phyloP scores from a whole-genome alignment of 2,888 invertebrate species.

The Chrysolina haemoptera region DNA sequence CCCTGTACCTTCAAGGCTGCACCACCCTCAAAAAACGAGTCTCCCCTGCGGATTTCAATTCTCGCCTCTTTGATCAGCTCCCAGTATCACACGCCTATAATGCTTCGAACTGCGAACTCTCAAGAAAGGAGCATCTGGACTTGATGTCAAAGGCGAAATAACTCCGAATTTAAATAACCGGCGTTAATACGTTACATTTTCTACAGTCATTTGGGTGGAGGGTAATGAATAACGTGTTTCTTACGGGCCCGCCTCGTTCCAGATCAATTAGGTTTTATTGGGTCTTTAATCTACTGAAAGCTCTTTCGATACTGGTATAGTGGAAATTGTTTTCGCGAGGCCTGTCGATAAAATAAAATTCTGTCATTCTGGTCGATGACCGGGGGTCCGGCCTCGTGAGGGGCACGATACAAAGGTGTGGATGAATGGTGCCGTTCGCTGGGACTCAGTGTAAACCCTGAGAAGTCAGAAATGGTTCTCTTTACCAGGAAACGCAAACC shows the following conservation, averaged over 20 bases:
- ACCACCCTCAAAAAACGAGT: constrained; percentile 40
- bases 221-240: constrained; percentile 34
- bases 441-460: too few species aligned
- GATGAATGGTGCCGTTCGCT: too few species aligned
- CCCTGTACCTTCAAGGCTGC: neutral
- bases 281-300: constrained; percentile 26
- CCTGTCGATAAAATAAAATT: neutral
- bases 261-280: constrained; percentile 33
- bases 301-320: constrained; percentile 1
- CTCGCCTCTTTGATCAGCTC: constrained; percentile 66
- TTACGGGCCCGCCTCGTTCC: constrained; percentile 9
- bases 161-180: constrained; percentile 40
- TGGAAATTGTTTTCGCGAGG: neutral
- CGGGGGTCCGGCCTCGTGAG: too few species aligned
- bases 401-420: too few species aligned
- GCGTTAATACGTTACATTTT: constrained; percentile 43
- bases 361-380: too few species aligned
- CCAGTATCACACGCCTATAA: constrained; percentile 62
- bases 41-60: constrained; percentile 67
- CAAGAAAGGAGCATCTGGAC: constrained; percentile 65
- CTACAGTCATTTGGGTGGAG: constrained; percentile 38
- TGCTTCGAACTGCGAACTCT: constrained; percentile 49
- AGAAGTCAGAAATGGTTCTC: too few species aligned
- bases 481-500: too few species aligned
- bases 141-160: constrained; percentile 63